phyloP scores from a whole-genome alignment of 1,140 invertebrate genomes.

The Muscidifurax raptorellus region DNA sequence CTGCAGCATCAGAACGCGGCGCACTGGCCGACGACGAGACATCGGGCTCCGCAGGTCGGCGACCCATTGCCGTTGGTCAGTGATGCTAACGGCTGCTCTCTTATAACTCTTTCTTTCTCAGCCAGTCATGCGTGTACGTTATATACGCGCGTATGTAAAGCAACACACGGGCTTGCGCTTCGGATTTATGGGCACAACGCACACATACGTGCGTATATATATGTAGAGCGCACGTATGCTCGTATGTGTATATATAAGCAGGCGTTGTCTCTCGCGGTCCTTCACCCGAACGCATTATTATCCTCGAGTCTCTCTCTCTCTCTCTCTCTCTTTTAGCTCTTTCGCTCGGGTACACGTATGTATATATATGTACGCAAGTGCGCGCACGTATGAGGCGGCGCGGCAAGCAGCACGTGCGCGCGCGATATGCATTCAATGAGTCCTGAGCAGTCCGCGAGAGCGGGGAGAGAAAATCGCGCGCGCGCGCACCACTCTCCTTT shows the following conservation, averaged over 20 bases:
- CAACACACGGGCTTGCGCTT: background rate
- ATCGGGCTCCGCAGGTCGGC: slow-evolving; percentile 60
- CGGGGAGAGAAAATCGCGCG: background rate
- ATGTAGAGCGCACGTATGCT: slow-evolving; percentile 60
- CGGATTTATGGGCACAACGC: slow-evolving; percentile 26
- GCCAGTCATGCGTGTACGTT: background rate
- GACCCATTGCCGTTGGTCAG: slow-evolving; percentile 74
- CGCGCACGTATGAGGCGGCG: background rate
- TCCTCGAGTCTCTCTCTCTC: slow-evolving; percentile 43
- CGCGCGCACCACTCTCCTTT: background rate
- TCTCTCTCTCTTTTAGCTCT: slow-evolving; percentile 28
- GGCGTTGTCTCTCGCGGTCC: slow-evolving; percentile 29
- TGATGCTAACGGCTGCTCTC: slow-evolving; percentile 70
- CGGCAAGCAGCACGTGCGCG: background rate
- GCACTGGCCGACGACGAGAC: slow-evolving; percentile 40
- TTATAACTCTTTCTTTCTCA: slow-evolving; percentile 17
- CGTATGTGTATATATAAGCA: slow-evolving; percentile 12
- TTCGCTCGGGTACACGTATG: background rate
- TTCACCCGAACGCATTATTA: slow-evolving; percentile 50
- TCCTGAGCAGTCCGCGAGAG: background rate
- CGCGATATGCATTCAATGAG: slow-evolving; percentile 22
- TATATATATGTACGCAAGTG: background rate
- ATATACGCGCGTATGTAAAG: background rate
- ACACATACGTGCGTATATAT: slow-evolving; percentile 26
- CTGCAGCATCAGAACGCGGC: slow-evolving; percentile 45